These are phyloP conservation scores for Apis dorsata DNA, from an alignment of 1,140 invertebrate species.

Conservation along the genomic window DNA sequence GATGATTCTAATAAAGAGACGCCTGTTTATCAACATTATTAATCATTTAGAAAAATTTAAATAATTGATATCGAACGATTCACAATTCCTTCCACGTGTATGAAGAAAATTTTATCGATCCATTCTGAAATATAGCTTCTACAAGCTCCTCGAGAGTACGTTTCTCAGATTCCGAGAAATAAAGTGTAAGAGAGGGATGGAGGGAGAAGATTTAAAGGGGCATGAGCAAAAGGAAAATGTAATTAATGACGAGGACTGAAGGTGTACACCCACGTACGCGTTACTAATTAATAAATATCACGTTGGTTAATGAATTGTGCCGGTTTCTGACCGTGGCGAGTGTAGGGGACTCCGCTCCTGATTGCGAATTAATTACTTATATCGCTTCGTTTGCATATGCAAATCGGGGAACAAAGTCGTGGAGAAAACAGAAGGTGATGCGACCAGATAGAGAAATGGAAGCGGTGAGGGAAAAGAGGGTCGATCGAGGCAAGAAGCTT, in stretches of 20 bases:
- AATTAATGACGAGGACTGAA: conserved; percentile 56
- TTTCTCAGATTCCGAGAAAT: no score
- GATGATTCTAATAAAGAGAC: no score
- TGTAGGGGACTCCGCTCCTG: conserved; percentile 67
- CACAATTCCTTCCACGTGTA: no score
- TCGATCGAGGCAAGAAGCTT: conserved; percentile 27
- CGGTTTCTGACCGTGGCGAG: conserved; percentile 63
- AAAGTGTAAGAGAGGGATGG: background rate
- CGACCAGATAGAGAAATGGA: background rate
- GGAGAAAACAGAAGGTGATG: conserved; percentile 37
- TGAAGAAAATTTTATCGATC: no score
- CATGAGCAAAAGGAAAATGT: background rate
- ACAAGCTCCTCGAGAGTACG: no score
- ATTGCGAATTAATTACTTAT: conserved; percentile 79
- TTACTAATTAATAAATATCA: conserved; percentile 75
- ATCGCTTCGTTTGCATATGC: conserved; percentile 77
- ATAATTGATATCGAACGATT: no score
- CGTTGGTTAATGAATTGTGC: conserved; percentile 74
- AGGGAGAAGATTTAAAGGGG: background rate
- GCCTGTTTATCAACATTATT: no score
- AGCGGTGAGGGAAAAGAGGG: background rate
- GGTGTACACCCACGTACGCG: conserved; percentile 17
- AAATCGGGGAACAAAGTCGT: conserved; percentile 63
- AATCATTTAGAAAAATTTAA: no score
- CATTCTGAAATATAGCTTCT: no score